Conservation (phyloP, 2,888 invertebrate species). For the Neria commutata region DNA sequence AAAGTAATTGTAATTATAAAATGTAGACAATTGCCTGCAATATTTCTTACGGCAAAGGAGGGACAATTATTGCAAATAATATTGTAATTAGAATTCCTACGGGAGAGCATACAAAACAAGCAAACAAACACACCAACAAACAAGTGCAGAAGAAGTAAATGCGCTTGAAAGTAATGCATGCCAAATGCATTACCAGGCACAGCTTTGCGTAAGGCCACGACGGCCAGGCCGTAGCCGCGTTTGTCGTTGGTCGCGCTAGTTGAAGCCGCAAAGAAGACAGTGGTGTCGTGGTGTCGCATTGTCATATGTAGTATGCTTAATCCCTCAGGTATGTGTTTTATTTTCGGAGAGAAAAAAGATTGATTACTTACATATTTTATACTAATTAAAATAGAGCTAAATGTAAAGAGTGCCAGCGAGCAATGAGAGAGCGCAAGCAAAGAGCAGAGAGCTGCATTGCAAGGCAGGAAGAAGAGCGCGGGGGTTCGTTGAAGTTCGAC, state of each 20-base stretch:
- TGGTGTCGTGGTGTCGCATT: slow-evolving; percentile 30
- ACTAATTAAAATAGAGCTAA: slow-evolving; percentile 40
- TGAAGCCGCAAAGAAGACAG: background rate
- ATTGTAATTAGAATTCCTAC: background rate
- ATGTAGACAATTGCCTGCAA: too few species aligned
- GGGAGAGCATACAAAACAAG: too few species aligned
- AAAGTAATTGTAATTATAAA: too few species aligned
- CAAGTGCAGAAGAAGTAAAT: too few species aligned
- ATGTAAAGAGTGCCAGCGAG: slow-evolving; percentile 6
- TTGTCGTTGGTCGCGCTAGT: background rate
- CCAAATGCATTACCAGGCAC: too few species aligned
- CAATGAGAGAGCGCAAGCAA: background rate
- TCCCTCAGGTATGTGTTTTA: slow-evolving; percentile 67
- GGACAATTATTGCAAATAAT: background rate
- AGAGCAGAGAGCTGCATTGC: too few species aligned
- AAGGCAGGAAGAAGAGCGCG: too few species aligned
- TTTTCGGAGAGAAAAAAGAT: slow-evolving; percentile 70
- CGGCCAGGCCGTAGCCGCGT: background rate
- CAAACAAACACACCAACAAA: too few species aligned
- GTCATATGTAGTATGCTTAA: slow-evolving; percentile 41
- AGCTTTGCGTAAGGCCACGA: background rate
- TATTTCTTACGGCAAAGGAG: too few species aligned
- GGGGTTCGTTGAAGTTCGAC: too few species aligned
- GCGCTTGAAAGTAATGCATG: too few species aligned
- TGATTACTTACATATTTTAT: slow-evolving; percentile 63